Conservation (phyloP, 92 coral and sea anemone species). For the Umimayanthus chanpuru region DNA sequence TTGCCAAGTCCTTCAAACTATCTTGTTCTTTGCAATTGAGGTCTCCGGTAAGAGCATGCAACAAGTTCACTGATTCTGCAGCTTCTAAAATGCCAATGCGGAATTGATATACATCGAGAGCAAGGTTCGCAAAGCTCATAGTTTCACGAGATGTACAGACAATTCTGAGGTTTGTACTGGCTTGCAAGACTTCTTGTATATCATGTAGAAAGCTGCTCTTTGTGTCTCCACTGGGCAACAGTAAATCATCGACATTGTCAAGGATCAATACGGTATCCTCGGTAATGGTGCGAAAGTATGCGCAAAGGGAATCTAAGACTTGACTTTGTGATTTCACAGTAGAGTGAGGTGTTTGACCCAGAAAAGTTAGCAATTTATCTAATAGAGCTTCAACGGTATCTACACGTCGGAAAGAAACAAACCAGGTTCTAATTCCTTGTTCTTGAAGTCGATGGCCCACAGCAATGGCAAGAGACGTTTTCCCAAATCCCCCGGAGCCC, state of each 20-base stretch:
- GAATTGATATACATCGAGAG: not conserved
- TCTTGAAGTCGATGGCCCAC: slow-evolving; percentile 5
- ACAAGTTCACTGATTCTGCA: not conserved
- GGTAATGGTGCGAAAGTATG: not conserved
- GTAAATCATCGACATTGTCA: slow-evolving; percentile 12
- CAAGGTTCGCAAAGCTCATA: not conserved
- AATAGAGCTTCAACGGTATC: not conserved
- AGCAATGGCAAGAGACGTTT: not conserved
- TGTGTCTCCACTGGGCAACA: no score
- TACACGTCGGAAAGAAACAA: not conserved
- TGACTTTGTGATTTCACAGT: no score
- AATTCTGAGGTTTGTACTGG: not conserved
- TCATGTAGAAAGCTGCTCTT: no score
- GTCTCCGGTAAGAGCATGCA: not conserved
- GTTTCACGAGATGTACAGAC: slow-evolving; percentile 1
- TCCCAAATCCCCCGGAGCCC: no score
- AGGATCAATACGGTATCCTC: not conserved
- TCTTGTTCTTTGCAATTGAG: not conserved
- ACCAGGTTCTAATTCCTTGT: slow-evolving; percentile 17
- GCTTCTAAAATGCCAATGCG: not conserved
- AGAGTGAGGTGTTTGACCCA: not conserved
- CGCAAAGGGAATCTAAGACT: not conserved
- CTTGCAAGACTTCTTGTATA: no score
- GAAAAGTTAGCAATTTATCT: not conserved
- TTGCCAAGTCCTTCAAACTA: not conserved